Evolutionary conservation across 2,113 vertebrate species (phyloP).

Genomic region (Microcebus jonahi): DNA sequence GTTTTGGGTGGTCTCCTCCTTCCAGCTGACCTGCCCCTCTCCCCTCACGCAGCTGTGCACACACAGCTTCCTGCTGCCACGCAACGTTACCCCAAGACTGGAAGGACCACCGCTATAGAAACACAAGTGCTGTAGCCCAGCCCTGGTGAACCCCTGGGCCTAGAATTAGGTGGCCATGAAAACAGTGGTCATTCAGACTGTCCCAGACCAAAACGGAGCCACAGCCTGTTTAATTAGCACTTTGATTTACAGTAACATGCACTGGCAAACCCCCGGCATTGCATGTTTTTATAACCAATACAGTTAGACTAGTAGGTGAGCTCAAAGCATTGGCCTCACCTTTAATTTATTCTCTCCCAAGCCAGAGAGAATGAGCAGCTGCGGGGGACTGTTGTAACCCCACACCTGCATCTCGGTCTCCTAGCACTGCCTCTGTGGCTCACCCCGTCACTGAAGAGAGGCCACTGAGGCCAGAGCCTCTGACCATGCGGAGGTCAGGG

Average conservation of each 20-base stretch:
- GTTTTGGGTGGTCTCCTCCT: background rate
- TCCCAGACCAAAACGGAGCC: background rate
- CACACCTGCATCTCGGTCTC: accelerated
- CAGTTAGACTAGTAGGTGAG: background rate
- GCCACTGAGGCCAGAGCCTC: background rate
- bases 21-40: slow-evolving; percentile 58
- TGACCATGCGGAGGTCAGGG: background rate
- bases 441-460: background rate
- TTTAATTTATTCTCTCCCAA: background rate
- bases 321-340: background rate
- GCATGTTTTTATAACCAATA: background rate
- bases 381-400: background rate
- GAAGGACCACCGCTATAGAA: slow-evolving; percentile 60
- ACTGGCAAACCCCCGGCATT: background rate
- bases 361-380: background rate
- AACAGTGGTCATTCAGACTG: background rate
- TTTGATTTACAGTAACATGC: background rate
- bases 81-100: slow-evolving; percentile 40
- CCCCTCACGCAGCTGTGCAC: slow-evolving; percentile 61
- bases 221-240: background rate
- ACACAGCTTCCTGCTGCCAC: slow-evolving; percentile 68
- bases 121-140: background rate
- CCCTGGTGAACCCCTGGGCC: background rate
- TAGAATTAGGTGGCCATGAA: background rate
- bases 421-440: background rate